phyloP scores from a whole-genome alignment of 2,113 vertebrate species.

The Haemorhous mexicanus region DNA sequence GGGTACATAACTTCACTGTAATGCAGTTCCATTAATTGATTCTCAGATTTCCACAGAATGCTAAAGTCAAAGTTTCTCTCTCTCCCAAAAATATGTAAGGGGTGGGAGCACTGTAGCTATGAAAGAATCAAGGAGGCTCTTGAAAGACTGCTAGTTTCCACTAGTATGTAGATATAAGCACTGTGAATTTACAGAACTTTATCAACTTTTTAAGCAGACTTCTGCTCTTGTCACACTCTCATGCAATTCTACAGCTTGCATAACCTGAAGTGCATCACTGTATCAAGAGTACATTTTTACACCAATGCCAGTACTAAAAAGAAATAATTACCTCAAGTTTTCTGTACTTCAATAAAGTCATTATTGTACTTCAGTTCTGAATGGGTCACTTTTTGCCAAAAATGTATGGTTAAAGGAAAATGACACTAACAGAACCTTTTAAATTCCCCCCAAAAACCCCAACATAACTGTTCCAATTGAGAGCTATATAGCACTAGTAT shows the following conservation, averaged over 20 bases:
- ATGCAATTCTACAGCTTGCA: background rate
- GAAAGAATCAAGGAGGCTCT: background rate
- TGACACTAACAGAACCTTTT: background rate
- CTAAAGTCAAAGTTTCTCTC: background rate
- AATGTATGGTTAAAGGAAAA: background rate
- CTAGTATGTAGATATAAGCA: background rate
- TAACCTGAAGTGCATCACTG: background rate
- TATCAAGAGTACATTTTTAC: background rate
- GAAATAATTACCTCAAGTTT: background rate
- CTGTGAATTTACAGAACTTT: background rate
- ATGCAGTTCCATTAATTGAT: background rate
- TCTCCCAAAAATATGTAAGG: background rate
- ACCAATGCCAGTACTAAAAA: background rate
- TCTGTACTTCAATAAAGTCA: background rate
- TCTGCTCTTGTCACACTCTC: background rate
- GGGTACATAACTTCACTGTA: background rate
- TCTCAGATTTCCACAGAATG: background rate
- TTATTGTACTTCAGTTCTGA: background rate
- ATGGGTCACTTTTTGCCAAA: background rate
- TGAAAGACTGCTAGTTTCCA: background rate
- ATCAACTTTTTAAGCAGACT: background rate
- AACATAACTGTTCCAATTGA: background rate
- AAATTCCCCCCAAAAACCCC: background rate
- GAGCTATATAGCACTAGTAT: background rate
- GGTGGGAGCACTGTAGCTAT: background rate